Percentiles rank a stretch among this genome's conserved stretches.
phyloP scores from a whole-genome alignment of 1,140 invertebrate species.

The Nymphalis io region DNA sequence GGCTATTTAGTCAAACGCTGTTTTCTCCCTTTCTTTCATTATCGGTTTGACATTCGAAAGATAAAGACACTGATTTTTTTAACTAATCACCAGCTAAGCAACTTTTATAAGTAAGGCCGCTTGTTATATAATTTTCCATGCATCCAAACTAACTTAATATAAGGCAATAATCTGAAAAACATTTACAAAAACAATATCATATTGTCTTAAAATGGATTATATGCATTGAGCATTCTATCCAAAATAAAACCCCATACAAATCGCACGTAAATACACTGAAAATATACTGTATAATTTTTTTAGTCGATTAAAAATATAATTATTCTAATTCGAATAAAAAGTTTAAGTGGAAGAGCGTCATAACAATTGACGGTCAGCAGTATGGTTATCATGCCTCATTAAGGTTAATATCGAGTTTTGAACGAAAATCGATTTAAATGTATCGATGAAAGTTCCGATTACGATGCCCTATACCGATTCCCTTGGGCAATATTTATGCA shows the following conservation, averaged over 20 bases:
- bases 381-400: conserved; percentile 69
- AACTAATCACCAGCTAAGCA: too few relatives aligned
- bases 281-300: neutral
- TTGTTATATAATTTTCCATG: too few relatives aligned
- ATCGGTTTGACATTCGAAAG: too few relatives aligned
- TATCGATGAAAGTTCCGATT: conserved; percentile 73
- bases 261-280: neutral
- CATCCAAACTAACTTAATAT: too few relatives aligned
- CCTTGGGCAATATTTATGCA: conserved; percentile 46
- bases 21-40: too few relatives aligned
- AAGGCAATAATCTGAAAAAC: too few relatives aligned
- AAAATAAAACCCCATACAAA: neutral
- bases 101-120: too few relatives aligned
- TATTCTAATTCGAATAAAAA: neutral
- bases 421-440: conserved; percentile 74
- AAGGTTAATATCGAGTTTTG: conserved; percentile 73
- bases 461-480: conserved; percentile 56
- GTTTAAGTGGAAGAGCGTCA: neutral
- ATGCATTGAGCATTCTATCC: too few relatives aligned
- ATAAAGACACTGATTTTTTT: too few relatives aligned
- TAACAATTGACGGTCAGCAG: conserved; percentile 31
- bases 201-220: too few relatives aligned
- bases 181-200: too few relatives aligned
- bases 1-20: too few relatives aligned
- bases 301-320: neutral